phyloP scores from a whole-genome alignment of 2,797 vertebrate species.

The Sylvia borin region DNA sequence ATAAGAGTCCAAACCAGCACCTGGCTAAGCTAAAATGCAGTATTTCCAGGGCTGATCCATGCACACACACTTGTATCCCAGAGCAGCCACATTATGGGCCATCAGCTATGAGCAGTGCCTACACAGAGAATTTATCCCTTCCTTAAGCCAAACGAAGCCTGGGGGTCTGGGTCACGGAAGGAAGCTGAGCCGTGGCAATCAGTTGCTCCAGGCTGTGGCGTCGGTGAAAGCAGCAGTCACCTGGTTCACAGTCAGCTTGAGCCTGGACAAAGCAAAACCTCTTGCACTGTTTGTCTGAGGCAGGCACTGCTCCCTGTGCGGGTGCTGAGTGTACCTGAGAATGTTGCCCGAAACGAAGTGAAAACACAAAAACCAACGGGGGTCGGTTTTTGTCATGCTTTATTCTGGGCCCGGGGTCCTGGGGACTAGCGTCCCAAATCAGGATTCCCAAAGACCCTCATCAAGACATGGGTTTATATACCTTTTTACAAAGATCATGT shows the following conservation, averaged over 20 bases:
- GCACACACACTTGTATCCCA: too few species aligned
- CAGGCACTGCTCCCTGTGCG: fast-evolving
- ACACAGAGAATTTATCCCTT: fast-evolving
- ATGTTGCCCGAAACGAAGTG: too few species aligned
- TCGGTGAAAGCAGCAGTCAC: too few species aligned
- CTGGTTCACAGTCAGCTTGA: neutral
- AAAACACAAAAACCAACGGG: too few species aligned
- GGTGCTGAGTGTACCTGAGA: neutral
- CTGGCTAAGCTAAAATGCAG: neutral
- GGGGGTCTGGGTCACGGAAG: neutral
- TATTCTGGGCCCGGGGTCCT: too few species aligned
- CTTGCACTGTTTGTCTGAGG: fast-evolving
- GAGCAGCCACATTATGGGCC: neutral
- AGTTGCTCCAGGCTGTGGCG: neutral
- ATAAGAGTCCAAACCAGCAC: fast-evolving
- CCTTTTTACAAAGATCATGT: too few species aligned
- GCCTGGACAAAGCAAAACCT: neutral
- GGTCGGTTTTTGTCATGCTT: too few species aligned
- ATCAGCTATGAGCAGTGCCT: neutral
- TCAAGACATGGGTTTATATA: too few species aligned
- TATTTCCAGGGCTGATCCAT: neutral
- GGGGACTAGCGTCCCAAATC: too few species aligned
- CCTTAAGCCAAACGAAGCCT: neutral
- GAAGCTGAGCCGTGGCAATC: neutral
- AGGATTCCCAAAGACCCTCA: too few species aligned